Conservation (phyloP, 2,888 invertebrate genomes). For the Caenorhabditis angaria region DNA sequence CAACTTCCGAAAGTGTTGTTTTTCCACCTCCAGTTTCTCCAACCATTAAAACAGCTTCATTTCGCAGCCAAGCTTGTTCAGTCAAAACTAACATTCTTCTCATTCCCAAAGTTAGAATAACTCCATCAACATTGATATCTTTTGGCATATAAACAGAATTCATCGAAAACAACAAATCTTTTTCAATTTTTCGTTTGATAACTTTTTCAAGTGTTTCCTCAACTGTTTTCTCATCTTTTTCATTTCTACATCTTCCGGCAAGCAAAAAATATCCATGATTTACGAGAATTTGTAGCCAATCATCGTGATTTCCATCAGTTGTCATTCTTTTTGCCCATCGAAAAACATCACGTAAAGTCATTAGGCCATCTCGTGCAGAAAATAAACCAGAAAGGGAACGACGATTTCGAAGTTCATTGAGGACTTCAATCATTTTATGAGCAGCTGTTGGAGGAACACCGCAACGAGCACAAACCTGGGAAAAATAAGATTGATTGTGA, state of each 20-base stretch:
- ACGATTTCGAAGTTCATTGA: constrained; percentile 54
- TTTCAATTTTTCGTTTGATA: constrained; percentile 74
- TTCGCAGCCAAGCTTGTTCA: constrained; percentile 83
- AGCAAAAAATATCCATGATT: constrained; percentile 84
- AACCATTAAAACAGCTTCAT: constrained; percentile 92
- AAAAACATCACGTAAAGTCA: constrained; percentile 66
- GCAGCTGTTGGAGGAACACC: constrained; percentile 59
- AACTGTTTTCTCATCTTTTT: constrained; percentile 85
- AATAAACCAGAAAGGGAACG: constrained; percentile 64
- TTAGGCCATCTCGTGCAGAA: constrained; percentile 62
- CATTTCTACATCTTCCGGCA: constrained; percentile 88
- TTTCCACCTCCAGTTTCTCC: constrained; percentile 85
- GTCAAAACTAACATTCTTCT: constrained; percentile 78
- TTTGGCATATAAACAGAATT: constrained; percentile 65
- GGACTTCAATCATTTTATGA: constrained; percentile 64
- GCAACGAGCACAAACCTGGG: constrained; percentile 50
- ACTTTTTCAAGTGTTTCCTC: constrained; percentile 79
- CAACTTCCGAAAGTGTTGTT: constrained; percentile 74
- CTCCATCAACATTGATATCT: constrained; percentile 78
- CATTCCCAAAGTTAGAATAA: constrained; percentile 95
- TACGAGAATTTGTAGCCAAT: constrained; percentile 49
- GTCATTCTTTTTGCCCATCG: constrained; percentile 66
- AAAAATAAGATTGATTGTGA: neutral
- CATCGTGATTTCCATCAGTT: constrained; percentile 45
- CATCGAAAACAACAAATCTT: constrained; percentile 55